phyloP scores from a whole-genome alignment of 2,888 invertebrate species.

The Lymantria monacha region DNA sequence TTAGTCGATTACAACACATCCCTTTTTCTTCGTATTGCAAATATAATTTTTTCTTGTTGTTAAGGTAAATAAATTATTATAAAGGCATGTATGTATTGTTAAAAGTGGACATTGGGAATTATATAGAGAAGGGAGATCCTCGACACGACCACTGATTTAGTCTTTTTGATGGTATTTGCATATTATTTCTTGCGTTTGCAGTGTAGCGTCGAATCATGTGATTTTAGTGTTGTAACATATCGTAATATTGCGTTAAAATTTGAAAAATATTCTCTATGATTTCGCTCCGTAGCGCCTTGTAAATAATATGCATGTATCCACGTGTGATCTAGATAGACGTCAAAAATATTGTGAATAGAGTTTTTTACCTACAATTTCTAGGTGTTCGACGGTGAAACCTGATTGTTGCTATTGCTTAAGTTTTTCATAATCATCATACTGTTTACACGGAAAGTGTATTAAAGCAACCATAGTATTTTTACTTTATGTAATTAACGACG shows the following conservation, averaged over 20 bases:
- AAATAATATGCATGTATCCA: slow-evolving; percentile 21
- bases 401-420: slow-evolving; percentile 51
- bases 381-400: slow-evolving; percentile 60
- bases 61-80: slow-evolving; percentile 67
- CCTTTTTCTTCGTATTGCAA: slow-evolving; percentile 46
- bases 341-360: slow-evolving; percentile 57
- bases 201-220: not conserved
- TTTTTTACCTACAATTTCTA: slow-evolving; percentile 75
- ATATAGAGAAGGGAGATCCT: slow-evolving; percentile 51
- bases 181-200: slow-evolving; percentile 17
- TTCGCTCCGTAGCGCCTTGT: not conserved
- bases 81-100: slow-evolving; percentile 63
- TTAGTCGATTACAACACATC: slow-evolving; percentile 42
- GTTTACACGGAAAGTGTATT: slow-evolving; percentile 9
- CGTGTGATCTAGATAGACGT: slow-evolving; percentile 62
- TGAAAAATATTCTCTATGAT: not conserved
- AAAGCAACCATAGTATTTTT: slow-evolving; percentile 9
- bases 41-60: slow-evolving; percentile 55
- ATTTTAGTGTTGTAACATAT: slow-evolving; percentile 6
- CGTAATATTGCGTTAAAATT: not conserved
- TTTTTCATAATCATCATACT: slow-evolving; percentile 22
- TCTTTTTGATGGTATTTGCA: slow-evolving; percentile 41
- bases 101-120: slow-evolving; percentile 52
- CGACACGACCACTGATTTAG: slow-evolving; percentile 62
- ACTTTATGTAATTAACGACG: slow-evolving; percentile 6